Conservation (phyloP, 53 echinoderm and acorn worm genomes). For the Paelopatides confundens region DNA sequence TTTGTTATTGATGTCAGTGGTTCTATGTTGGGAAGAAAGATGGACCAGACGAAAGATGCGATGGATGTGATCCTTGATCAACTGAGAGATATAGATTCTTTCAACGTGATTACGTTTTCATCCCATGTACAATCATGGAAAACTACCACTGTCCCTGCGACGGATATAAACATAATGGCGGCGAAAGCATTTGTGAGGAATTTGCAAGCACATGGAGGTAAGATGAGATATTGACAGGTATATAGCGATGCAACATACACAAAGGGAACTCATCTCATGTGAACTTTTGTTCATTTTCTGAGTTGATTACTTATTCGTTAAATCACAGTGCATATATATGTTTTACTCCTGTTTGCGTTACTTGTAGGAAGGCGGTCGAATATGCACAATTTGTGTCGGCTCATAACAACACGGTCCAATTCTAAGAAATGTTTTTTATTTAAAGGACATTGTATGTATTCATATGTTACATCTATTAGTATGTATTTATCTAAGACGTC, state of each 20-base stretch:
- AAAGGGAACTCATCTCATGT: too few relatives aligned
- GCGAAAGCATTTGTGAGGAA: conserved; percentile 27
- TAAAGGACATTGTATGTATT: too few relatives aligned
- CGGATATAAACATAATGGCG: background rate
- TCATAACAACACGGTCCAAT: too few relatives aligned
- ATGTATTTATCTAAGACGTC: too few relatives aligned
- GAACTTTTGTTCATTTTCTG: background rate
- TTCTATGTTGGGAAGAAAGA: conserved; percentile 77
- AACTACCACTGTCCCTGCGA: conserved; percentile 21
- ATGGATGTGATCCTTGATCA: conserved; percentile 77
- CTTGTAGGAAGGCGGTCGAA: too few relatives aligned
- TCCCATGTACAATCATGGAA: conserved; percentile 2
- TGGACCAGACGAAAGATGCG: conserved; percentile 77
- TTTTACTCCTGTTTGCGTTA: too few relatives aligned
- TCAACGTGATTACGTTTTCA: conserved; percentile 62
- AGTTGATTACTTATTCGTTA: too few relatives aligned
- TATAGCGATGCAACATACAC: too few relatives aligned
- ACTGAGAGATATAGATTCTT: conserved; percentile 64
- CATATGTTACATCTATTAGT: too few relatives aligned
- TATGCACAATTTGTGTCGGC: too few relatives aligned
- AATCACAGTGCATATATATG: too few relatives aligned
- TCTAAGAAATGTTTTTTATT: too few relatives aligned
- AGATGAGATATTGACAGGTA: background rate
- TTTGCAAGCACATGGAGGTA: conserved; percentile 53
- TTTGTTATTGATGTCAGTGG: conserved; percentile 92